Base-by-base conservation (phyloP, 2,888 invertebrate genomes). In the Emmelina monodactyla region DNA sequence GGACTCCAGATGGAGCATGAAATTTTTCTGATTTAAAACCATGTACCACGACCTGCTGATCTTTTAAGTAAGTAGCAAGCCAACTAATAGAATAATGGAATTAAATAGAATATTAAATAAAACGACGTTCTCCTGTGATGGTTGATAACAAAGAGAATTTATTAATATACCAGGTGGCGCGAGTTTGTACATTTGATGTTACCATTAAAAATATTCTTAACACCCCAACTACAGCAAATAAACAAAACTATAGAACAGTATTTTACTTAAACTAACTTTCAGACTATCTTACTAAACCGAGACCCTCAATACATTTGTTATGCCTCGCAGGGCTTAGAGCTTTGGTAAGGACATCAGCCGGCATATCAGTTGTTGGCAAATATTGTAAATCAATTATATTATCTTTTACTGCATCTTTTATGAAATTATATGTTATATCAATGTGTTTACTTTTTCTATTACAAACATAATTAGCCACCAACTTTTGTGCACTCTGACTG, bases 311-410 rank as follows among this genome's bases (percentile, higher is more conserved):
- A 19, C 19, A 19, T 19, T 39, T 32, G 31, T 34, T 32, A 39
- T 44, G 46, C 34, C 41, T 44, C 9, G 30, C 14, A 14, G 14
- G n/a, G 28, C 29, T 7, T 30, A 46, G 38, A 16, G 34, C 14
- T 31, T 46, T 44, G 9, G 44, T 44, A 3, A 46, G 22, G 3
- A 44, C 10, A 22, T 46, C 46, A 7, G 46, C 44, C n/a, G 40
- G 38, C 44, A 46, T 46, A 7, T 37, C 28, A 29, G 31, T 12
- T 13, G 46, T 42, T 28, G 16, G 12, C 32, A 45, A 29, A 38
- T 43, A 44, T 4, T 32, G 13, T 10, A 38, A 12, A 15, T 38
- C 31, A 32, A 44, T 16, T 14, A 40, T 10, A 14, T 35, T 34
- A 14, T 39, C 33, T 3, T 5, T 13, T n/a, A 43, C 22, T 9